Evolutionary conservation across 2,888 invertebrate genomes (phyloP).

Genomic region (Ophioninae sp.): DNA sequence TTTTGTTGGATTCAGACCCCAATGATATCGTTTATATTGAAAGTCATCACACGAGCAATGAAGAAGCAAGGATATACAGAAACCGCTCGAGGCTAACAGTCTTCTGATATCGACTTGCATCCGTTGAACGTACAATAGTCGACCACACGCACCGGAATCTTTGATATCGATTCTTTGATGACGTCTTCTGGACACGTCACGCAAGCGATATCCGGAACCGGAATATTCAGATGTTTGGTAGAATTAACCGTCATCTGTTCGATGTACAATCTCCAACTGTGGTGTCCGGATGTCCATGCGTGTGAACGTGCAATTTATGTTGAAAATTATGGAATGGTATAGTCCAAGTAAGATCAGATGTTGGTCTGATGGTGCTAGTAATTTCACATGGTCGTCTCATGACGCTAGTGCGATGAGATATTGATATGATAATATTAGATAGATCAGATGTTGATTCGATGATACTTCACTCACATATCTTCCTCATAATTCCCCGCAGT

Average conservation of each 20-base stretch:
- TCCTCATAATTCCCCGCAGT: not conserved
- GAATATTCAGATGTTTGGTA: not conserved
- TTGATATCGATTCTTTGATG: not conserved
- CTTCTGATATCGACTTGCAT: not conserved
- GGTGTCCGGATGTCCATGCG: too few relatives aligned
- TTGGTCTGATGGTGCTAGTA: too few relatives aligned
- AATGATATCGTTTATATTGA: constrained; percentile 44
- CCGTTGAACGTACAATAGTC: not conserved
- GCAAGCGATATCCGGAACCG: not conserved
- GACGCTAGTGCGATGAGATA: too few relatives aligned
- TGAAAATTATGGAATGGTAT: too few relatives aligned
- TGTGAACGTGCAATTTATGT: too few relatives aligned
- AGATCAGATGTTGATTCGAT: too few relatives aligned
- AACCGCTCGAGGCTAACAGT: not conserved
- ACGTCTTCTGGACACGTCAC: not conserved
- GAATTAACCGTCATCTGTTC: not conserved
- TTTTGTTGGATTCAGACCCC: constrained; percentile 49
- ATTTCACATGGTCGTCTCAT: too few relatives aligned
- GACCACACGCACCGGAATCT: not conserved
- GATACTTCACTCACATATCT: too few relatives aligned
- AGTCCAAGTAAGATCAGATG: too few relatives aligned
- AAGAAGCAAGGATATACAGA: constrained; percentile 2
- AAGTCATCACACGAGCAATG: constrained; percentile 61
- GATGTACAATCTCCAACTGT: too few relatives aligned
- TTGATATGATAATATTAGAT: too few relatives aligned